Evolutionary conservation across 2,888 invertebrate genomes (phyloP), one percentile per base, ranked within the genome.

Genomic region (Limnephilus rhombicus): DNA sequence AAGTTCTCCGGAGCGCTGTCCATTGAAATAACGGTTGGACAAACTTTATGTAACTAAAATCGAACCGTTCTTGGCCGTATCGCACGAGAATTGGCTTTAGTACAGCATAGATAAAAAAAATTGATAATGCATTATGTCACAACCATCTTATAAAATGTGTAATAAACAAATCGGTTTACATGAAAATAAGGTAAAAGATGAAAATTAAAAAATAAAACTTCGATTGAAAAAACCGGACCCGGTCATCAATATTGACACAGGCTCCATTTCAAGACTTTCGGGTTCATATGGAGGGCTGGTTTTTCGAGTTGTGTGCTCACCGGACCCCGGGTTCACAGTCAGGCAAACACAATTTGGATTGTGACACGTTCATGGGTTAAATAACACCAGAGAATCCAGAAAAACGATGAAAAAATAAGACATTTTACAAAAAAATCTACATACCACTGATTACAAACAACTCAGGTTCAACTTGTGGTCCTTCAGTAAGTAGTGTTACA

Each of bases 301-400:
- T 68, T 68, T 68, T 68, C 68, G 68, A 68, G 68, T n/a, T 68
- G 68, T 68, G 68, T 68, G 68, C 68, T n/a, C 68, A 68, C 68
- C 68, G 68, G 68, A 68, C 24, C 24, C 2, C 68, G 68, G 9
- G 68, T 68, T 68, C 68, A 68, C 24, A 68, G 68, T 24, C 24
- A 68, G 68, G 68, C 68, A 68, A 68, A 68, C 68, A 68, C 68
- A 68, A 68, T 68, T 68, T 68, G 5, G 24, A 5, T 68, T 68
- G 68, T 68, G 68, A 68, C 68, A n/a, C 68, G 68, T 68, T 24
- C 68, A 68, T 9, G 1, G 68, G 18, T 24, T n/a, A n/a, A n/a
- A 68, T 68, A 68, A 68, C 68, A n/a, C 1, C 68, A 24, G 68
- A 68, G 24, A 24, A 68, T 1, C 24, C 24, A 68, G 68, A 68